Evolutionary conservation across 2,797 vertebrate genomes (phyloP), one percentile per base, ranked within the genome.

Genomic region (Gallinago solitaria): DNA sequence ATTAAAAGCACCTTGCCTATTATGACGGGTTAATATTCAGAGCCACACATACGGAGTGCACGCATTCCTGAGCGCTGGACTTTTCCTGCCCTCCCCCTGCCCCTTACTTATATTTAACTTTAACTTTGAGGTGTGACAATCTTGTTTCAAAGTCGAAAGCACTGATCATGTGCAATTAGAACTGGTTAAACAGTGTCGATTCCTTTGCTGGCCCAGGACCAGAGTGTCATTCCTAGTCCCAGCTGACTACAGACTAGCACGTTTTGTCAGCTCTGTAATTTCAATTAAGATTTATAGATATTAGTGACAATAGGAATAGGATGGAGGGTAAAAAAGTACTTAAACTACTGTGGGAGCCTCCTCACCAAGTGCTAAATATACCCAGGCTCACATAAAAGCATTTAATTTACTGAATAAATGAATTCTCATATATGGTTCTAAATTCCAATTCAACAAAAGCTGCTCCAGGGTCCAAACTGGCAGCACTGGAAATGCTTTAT

Each of bases 221-320:
- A 87, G 64, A 68, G 25, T 71, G 33, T 57, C 53, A 61, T 21
- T 92, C 85, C 50, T 68, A 47, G 47, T 74, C 68, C 57, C 67
- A 69, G 51, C 41, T 47, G 69, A 81, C 43, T 50, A 54, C 43
- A 84, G 35, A 70, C n/a, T 30, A 68, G 41, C 33, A 30, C 30
- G 59, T 57, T 77, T 59, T 45, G 59, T 83, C 76, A 86, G 69
- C 65, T 83, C 89, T 69, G 25, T 81, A 83, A 92, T 87, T 96
- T 91, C 87, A 95, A 81, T 92, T 96, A 94, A 94, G 91, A 96
- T 95, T 93, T 85, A 68, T 32, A 96, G 91, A 94, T 97, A 94
- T 35, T 68, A 61, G 32, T 73, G 33, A 88, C 81, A 94, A 92
- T 65, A 89, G 50, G 30, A 79, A 89, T 18, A 71, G 68, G 50